These are phyloP conservation scores for Salpingus planirostris DNA, from an alignment of 2,888 invertebrate species.

Conservation along the genomic window DNA sequence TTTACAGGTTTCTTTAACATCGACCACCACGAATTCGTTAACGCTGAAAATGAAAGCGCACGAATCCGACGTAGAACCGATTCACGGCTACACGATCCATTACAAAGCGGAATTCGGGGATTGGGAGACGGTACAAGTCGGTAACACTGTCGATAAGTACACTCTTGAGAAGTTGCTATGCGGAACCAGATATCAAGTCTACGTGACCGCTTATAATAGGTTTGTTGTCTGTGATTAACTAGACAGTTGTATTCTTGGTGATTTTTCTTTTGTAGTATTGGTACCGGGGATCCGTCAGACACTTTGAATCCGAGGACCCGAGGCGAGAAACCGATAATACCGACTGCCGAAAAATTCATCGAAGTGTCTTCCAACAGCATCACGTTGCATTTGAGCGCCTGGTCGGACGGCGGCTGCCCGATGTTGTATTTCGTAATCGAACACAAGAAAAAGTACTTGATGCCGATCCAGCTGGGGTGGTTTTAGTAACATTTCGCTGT, in stretches of 20 bases:
- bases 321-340: constrained; percentile 87
- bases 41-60: constrained; percentile 65
- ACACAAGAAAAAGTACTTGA: constrained; percentile 77
- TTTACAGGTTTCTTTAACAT: constrained; percentile 55
- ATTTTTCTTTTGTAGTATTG: constrained; percentile 54
- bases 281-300: constrained; percentile 84
- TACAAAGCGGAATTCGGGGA: constrained; percentile 93
- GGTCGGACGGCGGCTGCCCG: constrained; percentile 92
- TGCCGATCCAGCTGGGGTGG: too few relatives aligned
- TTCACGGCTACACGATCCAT: constrained; percentile 85
- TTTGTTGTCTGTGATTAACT: constrained; percentile 44
- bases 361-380: constrained; percentile 90
- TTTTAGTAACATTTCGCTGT: too few relatives aligned
- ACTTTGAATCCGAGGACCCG: constrained; percentile 83
- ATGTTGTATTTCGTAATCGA: constrained; percentile 94
- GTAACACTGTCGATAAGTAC: constrained; percentile 66
- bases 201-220: constrained; percentile 89
- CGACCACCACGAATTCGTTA: constrained; percentile 67
- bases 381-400: constrained; percentile 82
- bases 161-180: constrained; percentile 83
- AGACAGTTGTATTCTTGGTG: neutral
- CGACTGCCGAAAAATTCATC: constrained; percentile 83
- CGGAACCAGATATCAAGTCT: constrained; percentile 88
- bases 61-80: constrained; percentile 74
- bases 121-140: constrained; percentile 78